Conservation (phyloP, 2,888 invertebrate species). For the Pristionchus arcanus region DNA sequence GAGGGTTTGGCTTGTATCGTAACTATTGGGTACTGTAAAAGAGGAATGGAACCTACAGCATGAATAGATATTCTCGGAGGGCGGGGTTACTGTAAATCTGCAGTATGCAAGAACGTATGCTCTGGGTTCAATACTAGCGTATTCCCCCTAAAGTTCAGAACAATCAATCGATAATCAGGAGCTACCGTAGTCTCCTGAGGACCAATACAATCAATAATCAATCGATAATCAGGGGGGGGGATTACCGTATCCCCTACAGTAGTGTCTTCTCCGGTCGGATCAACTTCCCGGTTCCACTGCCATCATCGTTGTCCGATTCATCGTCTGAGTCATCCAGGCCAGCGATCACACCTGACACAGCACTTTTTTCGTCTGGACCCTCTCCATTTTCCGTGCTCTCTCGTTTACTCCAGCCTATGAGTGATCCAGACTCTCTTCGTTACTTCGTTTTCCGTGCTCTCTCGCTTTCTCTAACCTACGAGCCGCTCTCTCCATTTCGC, state of each 20-base stretch:
- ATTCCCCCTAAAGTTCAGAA: no score
- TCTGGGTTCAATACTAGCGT: no score
- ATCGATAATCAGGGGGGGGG: not conserved
- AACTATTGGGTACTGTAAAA: not conserved
- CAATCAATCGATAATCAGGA: not conserved
- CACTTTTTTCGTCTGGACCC: not conserved
- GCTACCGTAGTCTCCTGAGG: not conserved
- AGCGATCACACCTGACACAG: conserved; percentile 43
- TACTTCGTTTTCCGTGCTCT: no score
- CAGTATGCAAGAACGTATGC: no score
- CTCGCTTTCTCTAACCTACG: no score
- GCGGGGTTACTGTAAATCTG: not conserved
- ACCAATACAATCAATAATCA: not conserved
- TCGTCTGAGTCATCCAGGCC: conserved; percentile 55
- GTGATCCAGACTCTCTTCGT: no score
- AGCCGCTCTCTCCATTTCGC: no score
- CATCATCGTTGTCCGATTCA: conserved; percentile 56
- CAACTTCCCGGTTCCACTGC: conserved; percentile 48
- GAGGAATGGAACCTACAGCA: not conserved
- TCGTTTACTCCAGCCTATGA: no score
- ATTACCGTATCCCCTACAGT: conserved; percentile 50
- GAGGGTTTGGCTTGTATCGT: not conserved
- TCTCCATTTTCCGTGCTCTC: not conserved
- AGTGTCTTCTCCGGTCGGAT: conserved; percentile 61
- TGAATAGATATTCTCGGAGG: not conserved